These are phyloP conservation scores for Parazoanthus darwini DNA, from an alignment of 92 coral and sea anemone genomes.

Conservation along the genomic window DNA sequence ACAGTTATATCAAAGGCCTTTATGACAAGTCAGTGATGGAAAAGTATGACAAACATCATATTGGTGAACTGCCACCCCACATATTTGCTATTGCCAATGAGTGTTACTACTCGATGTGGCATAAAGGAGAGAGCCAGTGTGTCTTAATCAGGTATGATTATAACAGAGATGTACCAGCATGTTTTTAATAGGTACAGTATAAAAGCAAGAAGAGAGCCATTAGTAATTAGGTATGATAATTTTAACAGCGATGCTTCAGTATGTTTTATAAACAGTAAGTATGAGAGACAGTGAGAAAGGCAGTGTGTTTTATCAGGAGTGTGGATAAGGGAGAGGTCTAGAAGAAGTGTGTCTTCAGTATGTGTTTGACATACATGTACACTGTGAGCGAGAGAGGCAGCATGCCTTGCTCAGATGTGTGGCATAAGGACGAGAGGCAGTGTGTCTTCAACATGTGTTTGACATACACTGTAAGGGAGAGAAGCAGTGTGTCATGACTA, in stretches of 20 bases:
- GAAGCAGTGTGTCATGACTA: no score
- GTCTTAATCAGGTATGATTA: conserved; percentile 86
- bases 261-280: background rate
- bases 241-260: background rate
- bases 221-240: conserved; percentile 83
- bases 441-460: no score
- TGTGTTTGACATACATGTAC: no score
- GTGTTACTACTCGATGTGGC: conserved; percentile 95
- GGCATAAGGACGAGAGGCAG: no score
- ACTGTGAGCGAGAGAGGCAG: no score
- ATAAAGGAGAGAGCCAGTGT: conserved; percentile 92
- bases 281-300: conserved; percentile 45
- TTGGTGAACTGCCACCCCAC: conserved; percentile 96
- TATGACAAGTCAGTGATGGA: conserved; percentile 83
- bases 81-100: conserved; percentile 97
- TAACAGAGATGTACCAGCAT: background rate
- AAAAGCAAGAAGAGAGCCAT: conserved; percentile 61
- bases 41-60: conserved; percentile 76
- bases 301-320: conserved; percentile 94
- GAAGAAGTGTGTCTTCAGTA: no score
- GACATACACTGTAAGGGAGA: no score
- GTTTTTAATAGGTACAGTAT: background rate
- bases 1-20: conserved; percentile 75
- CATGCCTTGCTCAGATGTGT: no score
- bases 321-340: no score